Conservation (phyloP, 2,888 invertebrate genomes). For the Eupithecia vulgata region DNA sequence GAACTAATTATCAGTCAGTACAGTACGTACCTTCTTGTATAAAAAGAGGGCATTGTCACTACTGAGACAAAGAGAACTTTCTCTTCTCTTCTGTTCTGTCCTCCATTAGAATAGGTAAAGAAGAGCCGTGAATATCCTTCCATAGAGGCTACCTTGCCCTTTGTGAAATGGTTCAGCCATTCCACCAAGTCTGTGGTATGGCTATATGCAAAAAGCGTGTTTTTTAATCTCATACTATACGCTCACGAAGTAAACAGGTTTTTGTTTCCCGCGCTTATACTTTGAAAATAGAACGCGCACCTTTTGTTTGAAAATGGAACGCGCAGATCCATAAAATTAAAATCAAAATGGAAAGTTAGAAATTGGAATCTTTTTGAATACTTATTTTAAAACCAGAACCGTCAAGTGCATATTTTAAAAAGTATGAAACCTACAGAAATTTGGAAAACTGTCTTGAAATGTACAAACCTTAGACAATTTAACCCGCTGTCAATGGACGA, state of each 20-base stretch:
- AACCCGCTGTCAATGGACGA: no score
- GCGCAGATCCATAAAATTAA: conserved; percentile 15
- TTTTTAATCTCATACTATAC: conserved; percentile 25
- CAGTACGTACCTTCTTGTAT: no score
- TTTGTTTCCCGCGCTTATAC: conserved; percentile 9
- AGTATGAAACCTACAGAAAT: no score
- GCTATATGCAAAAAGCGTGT: conserved; percentile 7
- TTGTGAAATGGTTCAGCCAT: conserved; percentile 15
- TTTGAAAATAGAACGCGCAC: conserved; percentile 19
- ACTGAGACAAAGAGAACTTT: no score
- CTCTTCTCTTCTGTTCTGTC: no score
- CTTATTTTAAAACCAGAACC: not conserved
- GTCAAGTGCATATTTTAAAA: no score
- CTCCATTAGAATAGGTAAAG: no score
- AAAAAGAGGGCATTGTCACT: no score
- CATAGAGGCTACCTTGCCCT: not conserved
- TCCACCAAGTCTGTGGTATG: not conserved
- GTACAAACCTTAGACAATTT: no score
- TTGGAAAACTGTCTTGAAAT: no score
- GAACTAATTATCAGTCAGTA: no score
- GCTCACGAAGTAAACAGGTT: conserved; percentile 18
- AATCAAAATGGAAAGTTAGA: conserved; percentile 4
- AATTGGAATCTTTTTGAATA: not conserved
- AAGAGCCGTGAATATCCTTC: no score
- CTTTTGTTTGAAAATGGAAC: conserved; percentile 20